phyloP scores from a whole-genome alignment of 2,113 vertebrate species.

The Sinocyclocheilus maitianheensis region DNA sequence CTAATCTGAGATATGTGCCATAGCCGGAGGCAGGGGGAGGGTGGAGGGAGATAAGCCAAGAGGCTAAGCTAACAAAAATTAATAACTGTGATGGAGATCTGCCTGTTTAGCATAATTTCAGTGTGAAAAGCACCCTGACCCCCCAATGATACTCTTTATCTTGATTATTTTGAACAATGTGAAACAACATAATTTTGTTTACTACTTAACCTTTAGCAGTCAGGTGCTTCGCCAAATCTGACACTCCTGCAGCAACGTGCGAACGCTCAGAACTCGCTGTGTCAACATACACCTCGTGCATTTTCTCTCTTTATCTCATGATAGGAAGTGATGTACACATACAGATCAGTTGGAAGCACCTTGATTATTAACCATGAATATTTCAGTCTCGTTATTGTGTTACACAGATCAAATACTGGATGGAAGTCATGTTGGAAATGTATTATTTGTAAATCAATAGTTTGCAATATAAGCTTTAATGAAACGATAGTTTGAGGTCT shows the following conservation, averaged over 20 bases:
- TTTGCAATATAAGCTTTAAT: not conserved
- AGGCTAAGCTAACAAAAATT: constrained; percentile 66
- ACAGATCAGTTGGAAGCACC: not conserved
- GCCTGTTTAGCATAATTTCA: constrained; percentile 61
- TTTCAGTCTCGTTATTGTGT: not conserved
- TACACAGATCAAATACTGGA: not conserved
- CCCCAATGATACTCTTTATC: constrained; percentile 60
- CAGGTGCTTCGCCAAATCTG: constrained; percentile 33
- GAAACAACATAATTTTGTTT: constrained; percentile 56
- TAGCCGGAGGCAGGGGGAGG: constrained; percentile 38
- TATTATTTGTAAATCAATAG: not conserved
- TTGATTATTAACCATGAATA: not conserved
- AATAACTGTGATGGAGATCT: constrained; percentile 67
- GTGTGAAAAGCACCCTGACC: constrained; percentile 48
- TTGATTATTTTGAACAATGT: constrained; percentile 61
- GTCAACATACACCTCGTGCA: not conserved
- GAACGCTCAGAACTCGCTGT: not conserved
- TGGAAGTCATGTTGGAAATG: not conserved
- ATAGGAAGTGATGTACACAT: not conserved
- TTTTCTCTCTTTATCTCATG: not conserved
- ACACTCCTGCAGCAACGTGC: constrained; percentile 26
- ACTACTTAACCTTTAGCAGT: constrained; percentile 56
- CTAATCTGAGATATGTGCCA: constrained; percentile 57
- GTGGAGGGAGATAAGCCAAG: constrained; percentile 62
- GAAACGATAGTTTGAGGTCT: not conserved